Base-by-base conservation (phyloP, 2,113 vertebrate genomes). In the Corythoichthys haematopterus region DNA sequence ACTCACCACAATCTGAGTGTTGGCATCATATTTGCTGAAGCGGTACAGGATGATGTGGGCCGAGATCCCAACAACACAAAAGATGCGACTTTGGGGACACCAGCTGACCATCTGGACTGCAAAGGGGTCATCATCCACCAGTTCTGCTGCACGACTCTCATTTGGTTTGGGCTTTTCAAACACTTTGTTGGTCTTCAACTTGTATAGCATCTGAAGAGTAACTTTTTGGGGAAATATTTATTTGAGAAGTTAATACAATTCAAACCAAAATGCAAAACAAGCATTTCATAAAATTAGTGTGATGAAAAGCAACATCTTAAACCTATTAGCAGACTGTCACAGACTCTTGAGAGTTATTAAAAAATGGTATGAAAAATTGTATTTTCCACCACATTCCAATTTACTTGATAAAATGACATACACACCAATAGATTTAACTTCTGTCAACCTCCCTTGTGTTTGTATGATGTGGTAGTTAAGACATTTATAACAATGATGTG, bases 171-270 rank as follows among this genome's bases (percentile, higher is more conserved):
- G 93, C 83, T 98, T 98, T 85, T 98, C 96, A 87, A 99, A 98
- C 53, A 94, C 95, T 82, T 99, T 99, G 78, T 95, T 97, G 0
- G 95, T 98, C 90, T 98, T 98, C 80, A 98, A 80, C 85, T 98
- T 99, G 88, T 98, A 99, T 68, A 99, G 87, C 95, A 99, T 97
- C 92, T 98, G 96, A 36, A 99, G 90, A 66, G 95, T 98, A 87
- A 97, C 97, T 99, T 80, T 52, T 52, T 15, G n/a, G 37, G 76
- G 36, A 72, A 15, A 46, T 28, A 2, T 14, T 68, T 33, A 2
- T 48, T 65, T 43, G 45, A 33, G 0, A 36, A 53, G 16, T 45
- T 57, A 61, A 64, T 55, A 58, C 1, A 55, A 14, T 36, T 36
- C 12, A 13, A 13, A 64, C 62, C 6, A 64, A 13, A 66, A 38